These are phyloP conservation scores for Zootoca vivipara DNA, from an alignment of 2,113 vertebrate genomes.

Conservation along the genomic window DNA sequence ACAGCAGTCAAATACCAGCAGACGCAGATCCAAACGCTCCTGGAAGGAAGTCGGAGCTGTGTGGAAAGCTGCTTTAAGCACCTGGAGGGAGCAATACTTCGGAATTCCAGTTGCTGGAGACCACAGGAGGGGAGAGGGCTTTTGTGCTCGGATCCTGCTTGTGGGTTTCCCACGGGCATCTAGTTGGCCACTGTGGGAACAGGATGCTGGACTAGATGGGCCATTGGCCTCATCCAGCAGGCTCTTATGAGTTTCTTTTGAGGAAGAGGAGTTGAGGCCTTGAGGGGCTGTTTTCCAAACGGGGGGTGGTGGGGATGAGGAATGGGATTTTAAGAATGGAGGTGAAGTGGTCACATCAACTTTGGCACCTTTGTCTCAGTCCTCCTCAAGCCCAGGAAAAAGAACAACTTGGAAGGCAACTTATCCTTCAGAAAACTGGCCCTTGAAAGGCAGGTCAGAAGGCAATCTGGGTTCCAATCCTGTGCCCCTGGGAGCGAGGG, in stretches of 20 bases:
- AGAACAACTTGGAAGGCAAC: neutral
- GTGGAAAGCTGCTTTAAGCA: neutral
- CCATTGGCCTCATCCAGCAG: no score
- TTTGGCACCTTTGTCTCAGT: neutral
- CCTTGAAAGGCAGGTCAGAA: neutral
- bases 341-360: neutral
- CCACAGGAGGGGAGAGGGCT: no score
- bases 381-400: neutral
- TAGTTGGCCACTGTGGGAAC: no score
- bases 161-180: no score
- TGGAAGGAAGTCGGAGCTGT: neutral
- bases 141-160: no score
- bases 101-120: no score
- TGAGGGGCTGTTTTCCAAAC: neutral
- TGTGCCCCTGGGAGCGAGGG: neutral
- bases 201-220: no score
- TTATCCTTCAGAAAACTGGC: neutral
- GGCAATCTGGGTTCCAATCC: neutral
- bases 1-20: neutral
- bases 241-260: no score
- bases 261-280: no score
- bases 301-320: rapidly evolving
- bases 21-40: no score
- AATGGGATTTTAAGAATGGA: neutral
- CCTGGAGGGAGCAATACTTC: no score